Conservation (phyloP, 2,113 vertebrate genomes). For the Microtus montanus region DNA sequence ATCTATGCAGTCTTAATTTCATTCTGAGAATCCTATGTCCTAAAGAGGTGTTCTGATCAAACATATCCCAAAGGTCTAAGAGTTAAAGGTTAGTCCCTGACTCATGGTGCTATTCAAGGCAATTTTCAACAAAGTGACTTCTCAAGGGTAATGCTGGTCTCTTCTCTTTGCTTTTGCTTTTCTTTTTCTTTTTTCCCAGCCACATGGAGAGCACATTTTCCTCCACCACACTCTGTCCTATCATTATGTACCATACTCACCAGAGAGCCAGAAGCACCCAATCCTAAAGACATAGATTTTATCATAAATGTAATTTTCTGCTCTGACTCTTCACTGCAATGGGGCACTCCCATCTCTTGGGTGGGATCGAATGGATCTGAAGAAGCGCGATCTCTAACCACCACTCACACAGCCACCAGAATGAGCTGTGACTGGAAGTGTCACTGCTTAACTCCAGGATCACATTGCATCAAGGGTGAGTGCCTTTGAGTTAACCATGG, state of each 20-base stretch:
- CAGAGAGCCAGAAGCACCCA: background rate
- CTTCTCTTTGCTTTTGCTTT: background rate
- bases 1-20: background rate
- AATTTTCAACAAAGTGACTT: too few relatives aligned
- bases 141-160: too few relatives aligned
- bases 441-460: background rate
- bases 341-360: background rate
- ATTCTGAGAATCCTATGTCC: background rate
- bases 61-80: background rate
- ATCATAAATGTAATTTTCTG: background rate
- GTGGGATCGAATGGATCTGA: background rate
- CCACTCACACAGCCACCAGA: too few relatives aligned
- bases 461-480: background rate
- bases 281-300: background rate
- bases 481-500: background rate
- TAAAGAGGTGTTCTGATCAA: background rate
- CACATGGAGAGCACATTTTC: background rate
- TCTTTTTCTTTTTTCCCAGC: background rate
- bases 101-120: background rate
- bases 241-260: background rate
- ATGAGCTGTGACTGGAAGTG: background rate
- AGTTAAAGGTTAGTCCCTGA: background rate
- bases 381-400: background rate
- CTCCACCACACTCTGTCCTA: background rate
- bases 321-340: background rate